Evolutionary conservation across 2,888 invertebrate genomes (phyloP), one percentile per base, ranked within the genome.

Genomic region (Criorhina ranunculi): DNA sequence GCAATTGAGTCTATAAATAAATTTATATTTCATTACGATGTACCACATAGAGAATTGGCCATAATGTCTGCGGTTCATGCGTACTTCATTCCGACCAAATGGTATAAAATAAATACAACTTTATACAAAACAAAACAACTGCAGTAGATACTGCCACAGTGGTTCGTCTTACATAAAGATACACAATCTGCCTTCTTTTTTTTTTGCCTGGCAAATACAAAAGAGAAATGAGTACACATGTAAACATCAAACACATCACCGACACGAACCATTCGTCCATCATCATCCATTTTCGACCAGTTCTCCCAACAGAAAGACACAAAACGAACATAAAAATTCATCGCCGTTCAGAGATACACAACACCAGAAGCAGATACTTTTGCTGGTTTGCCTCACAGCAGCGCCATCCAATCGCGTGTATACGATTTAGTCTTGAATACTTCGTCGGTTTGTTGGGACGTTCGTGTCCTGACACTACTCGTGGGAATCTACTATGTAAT

Each of bases 401-500:
- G 69, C 80, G 57, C 85, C 66, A 73, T 64, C 87, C 81, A 67
- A 76, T 80, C 77, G 73, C 70, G 69, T 86, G 86, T 79, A 75
- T 87, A 86, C 88, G 86, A 88, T 88, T 88, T 88, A 91, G 91
- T 91, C 90, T 90, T 90, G 87, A 90, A 89, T 89, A 89, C 89
- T 89, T 90, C 90, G 89, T 91, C 90, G 91, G 90, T 89, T 88
- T 89, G 90, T 89, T 89, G 89, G 88, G 91, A 90, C 90, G 89
- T 89, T 88, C 88, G 87, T 88, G 72, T 86, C 78, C 80, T 77
- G 69, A 24, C 73, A 62, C 60, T 79, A 44, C 42, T 79, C 76
- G 80, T 86, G 66, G 44, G 51, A 69, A 81, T 67, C 33, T 67
- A 76, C 67, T 80, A 77, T 86, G 80, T 86, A 86, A 78, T 75